Conservation (phyloP, 2,797 vertebrate species). For the Dendrocincla fuliginosa region DNA sequence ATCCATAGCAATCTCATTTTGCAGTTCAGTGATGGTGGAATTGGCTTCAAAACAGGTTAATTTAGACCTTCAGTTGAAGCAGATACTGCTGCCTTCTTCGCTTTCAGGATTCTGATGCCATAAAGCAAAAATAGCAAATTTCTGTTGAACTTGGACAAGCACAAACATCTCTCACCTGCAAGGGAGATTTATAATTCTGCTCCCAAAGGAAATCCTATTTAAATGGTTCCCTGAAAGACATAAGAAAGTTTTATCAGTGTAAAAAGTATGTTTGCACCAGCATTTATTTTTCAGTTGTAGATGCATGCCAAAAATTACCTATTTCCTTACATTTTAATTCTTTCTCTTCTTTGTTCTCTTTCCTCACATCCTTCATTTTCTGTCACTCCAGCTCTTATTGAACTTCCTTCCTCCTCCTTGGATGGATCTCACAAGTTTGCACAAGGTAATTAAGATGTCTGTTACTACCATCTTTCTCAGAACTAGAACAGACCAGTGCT, state of each 20-base stretch:
- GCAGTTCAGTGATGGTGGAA: not conserved
- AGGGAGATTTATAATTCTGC: not conserved
- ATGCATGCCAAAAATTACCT: not conserved
- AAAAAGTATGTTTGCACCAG: not conserved
- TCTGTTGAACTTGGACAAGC: not conserved
- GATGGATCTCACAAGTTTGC: slow-evolving; percentile 57
- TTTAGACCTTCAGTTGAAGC: not conserved
- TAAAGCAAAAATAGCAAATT: not conserved
- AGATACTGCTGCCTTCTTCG: not conserved
- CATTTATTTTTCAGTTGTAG: not conserved
- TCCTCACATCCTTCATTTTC: not conserved
- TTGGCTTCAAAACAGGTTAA: not conserved
- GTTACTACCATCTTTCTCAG: not conserved
- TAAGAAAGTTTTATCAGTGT: not conserved
- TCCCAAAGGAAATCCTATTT: not conserved
- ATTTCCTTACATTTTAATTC: slow-evolving; percentile 12
- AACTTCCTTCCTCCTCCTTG: slow-evolving; percentile 71
- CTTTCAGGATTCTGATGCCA: not conserved
- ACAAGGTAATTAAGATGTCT: slow-evolving; percentile 54
- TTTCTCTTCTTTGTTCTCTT: not conserved
- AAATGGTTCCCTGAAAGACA: not conserved
- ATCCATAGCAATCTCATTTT: not conserved
- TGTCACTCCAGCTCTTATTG: slow-evolving; percentile 62
- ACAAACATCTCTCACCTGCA: not conserved
- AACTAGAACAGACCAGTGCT: not conserved